Evolutionary conservation across 35 echinoderm and acorn worm genomes (phyloP), one percentile per base, ranked within the genome.

Genomic region (Acanthaster planci): DNA sequence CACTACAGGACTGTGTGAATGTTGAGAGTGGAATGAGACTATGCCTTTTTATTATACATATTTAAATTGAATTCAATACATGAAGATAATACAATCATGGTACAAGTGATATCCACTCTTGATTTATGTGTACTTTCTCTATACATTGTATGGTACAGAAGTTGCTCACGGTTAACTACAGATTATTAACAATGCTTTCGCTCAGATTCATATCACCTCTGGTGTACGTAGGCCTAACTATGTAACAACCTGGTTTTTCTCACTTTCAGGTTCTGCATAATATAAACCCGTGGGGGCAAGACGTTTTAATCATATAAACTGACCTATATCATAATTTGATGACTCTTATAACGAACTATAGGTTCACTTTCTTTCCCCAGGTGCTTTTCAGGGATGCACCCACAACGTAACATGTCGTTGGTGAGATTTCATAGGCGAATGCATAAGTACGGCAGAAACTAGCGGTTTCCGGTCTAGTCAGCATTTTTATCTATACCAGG

Each of bases 51-150:
- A 72, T 27, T 72, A 29, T 72, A 72, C 64, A 72, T 19, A 72
- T 72, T 72, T 29, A 72, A 27, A 72, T 72, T 72, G 64, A 26
- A 72, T 72, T 72, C 64, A 72, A 27, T 72, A 72, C 64, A 72
- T 68, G 60, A 23, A 68, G 60, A 68, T 72, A 72, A 0, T 35
- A 31, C 64, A 72, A 67, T 26, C 1, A 29, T 2, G 0, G 64
- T 16, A 30, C 64, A 72, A 6, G 19, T 0, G 9, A 60, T 22
- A 7, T 30, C 6, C 57, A 60, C 0, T 22, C 9, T 0, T 6
- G 27, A 5, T 60, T 22, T 60, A 16, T 7, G 19, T 60, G 57
- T 22, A 60, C 57, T 26, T 31, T 35, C 30, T 72, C 15, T 72
- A 72, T 72, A 47, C 42, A 47, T 12, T 47, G 4, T 72, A 72